These are phyloP conservation scores for Catostomus latipinnis DNA, from an alignment of 2,797 vertebrate species.

Conservation along the genomic window DNA sequence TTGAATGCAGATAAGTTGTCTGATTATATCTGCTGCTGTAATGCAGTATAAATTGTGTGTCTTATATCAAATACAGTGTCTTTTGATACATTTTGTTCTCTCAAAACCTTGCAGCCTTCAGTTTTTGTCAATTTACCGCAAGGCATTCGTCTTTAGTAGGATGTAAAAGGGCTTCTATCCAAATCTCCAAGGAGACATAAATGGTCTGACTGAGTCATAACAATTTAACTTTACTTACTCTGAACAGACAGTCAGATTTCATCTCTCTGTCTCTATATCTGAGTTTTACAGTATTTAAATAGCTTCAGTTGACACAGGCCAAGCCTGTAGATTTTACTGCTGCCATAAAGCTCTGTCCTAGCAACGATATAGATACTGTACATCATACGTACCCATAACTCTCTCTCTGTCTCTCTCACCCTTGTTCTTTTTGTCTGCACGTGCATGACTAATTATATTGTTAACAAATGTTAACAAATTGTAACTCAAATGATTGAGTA, in stretches of 20 bases:
- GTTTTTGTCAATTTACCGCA: neutral
- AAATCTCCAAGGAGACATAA: constrained; percentile 4
- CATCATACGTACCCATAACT: constrained; percentile 40
- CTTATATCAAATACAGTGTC: no score
- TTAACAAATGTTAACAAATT: constrained; percentile 73
- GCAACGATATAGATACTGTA: constrained; percentile 45
- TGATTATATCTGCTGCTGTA: no score
- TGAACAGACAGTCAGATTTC: constrained; percentile 35
- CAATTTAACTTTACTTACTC: constrained; percentile 21
- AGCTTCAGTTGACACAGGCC: constrained; percentile 49
- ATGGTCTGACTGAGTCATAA: constrained; percentile 4
- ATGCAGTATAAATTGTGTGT: no score
- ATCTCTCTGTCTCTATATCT: constrained; percentile 45
- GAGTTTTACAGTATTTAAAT: constrained; percentile 51
- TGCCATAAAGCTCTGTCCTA: constrained; percentile 46
- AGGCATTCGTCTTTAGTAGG: neutral
- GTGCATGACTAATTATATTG: constrained; percentile 90
- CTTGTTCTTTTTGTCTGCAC: constrained; percentile 73
- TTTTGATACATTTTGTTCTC: no score
- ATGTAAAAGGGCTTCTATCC: neutral
- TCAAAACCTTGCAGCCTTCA: no score
- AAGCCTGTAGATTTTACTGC: constrained; percentile 55
- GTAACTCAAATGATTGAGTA: no score
- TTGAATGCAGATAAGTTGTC: no score
- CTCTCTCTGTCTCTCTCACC: constrained; percentile 8